These are phyloP conservation scores for Synergus gifuensis DNA, from an alignment of 2,888 invertebrate species.

Conservation along the genomic window DNA sequence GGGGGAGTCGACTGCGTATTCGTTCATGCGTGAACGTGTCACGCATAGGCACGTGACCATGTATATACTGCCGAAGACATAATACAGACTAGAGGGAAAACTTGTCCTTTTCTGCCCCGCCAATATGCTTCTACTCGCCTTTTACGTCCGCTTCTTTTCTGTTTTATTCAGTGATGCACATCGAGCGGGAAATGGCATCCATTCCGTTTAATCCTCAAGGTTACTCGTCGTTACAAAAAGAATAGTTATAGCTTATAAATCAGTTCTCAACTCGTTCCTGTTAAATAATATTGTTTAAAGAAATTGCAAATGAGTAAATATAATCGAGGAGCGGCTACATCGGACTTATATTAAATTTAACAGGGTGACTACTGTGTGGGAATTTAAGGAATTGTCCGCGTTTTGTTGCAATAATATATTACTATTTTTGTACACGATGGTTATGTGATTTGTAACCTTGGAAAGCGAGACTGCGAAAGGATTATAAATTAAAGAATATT, in stretches of 20 bases:
- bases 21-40: conserved; percentile 75
- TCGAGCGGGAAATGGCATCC: conserved; percentile 5
- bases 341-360: no score
- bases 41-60: conserved; percentile 76
- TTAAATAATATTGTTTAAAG: not conserved
- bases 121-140: conserved; percentile 62
- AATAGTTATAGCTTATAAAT: not conserved
- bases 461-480: not conserved
- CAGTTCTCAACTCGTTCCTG: not conserved
- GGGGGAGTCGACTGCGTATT: conserved; percentile 53
- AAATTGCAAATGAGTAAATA: no score
- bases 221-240: conserved; percentile 11
- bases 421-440: not conserved
- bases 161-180: conserved; percentile 25
- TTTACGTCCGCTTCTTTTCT: conserved; percentile 30
- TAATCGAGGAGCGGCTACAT: no score
- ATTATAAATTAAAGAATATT: not conserved
- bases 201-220: conserved; percentile 23
- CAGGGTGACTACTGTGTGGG: no score
- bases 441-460: not conserved
- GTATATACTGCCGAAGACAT: conserved; percentile 76
- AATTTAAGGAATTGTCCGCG: no score
- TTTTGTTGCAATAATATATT: no score
- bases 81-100: conserved; percentile 64
- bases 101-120: conserved; percentile 66